These are phyloP conservation scores for Tricholaema leucomelas DNA, from an alignment of 2,113 vertebrate genomes.

Conservation along the genomic window DNA sequence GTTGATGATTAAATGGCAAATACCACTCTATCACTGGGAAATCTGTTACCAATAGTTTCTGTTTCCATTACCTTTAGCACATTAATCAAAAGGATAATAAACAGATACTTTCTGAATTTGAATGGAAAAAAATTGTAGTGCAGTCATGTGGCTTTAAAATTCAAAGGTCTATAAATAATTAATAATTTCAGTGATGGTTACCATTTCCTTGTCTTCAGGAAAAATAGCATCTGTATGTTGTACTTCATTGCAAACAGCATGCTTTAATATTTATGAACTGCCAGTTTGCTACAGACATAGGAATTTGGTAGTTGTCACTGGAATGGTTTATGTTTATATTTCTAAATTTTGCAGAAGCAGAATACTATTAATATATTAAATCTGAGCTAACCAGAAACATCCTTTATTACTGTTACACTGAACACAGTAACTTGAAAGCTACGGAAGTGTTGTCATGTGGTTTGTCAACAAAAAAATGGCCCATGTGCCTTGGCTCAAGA, in stretches of 20 bases:
- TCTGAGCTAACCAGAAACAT: not conserved
- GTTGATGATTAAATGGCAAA: conserved; percentile 49
- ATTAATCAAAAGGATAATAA: conserved; percentile 57
- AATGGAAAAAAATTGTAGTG: conserved; percentile 29
- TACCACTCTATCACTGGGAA: not conserved
- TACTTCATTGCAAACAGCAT: conserved; percentile 37
- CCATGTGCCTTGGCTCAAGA: not conserved
- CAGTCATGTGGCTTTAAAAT: conserved; percentile 44
- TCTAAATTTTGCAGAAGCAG: conserved; percentile 30
- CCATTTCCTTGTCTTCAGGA: conserved; percentile 29
- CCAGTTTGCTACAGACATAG: conserved; percentile 29
- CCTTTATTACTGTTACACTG: not conserved
- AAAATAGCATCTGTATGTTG: conserved; percentile 50
- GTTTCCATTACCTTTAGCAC: conserved; percentile 24
- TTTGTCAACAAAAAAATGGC: not conserved
- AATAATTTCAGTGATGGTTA: conserved; percentile 47
- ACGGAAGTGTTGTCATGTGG: not conserved
- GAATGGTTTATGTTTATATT: conserved; percentile 39
- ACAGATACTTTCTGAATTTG: conserved; percentile 43
- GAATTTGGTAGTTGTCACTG: not conserved
- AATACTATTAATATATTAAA: conserved; percentile 15
- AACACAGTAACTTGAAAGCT: not conserved
- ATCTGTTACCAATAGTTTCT: conserved; percentile 19
- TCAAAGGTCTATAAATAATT: conserved; percentile 59
- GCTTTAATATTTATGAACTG: conserved; percentile 56